These are phyloP conservation scores for Marmota flaviventris DNA, from an alignment of 2,113 vertebrate genomes.

Conservation along the genomic window DNA sequence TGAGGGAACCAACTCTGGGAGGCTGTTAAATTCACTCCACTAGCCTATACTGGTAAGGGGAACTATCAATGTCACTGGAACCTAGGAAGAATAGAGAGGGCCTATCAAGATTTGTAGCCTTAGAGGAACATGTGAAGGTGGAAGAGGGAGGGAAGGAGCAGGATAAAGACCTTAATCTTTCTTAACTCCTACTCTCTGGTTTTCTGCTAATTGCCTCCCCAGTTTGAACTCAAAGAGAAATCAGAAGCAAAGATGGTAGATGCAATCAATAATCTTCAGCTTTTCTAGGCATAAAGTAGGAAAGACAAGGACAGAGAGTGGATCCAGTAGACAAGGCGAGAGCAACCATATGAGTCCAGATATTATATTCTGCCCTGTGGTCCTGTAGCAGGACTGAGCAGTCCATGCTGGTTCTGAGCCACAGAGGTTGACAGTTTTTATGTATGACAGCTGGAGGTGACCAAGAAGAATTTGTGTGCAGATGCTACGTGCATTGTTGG, in stretches of 20 bases:
- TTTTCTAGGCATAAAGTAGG: background rate
- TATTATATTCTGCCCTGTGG: background rate
- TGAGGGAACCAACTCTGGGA: background rate
- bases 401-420: background rate
- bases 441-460: background rate
- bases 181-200: background rate
- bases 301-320: background rate
- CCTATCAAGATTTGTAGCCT: background rate
- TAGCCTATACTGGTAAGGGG: background rate
- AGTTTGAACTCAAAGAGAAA: background rate
- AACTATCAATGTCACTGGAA: background rate
- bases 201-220: background rate
- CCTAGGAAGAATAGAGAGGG: background rate
- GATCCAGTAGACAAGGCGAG: background rate
- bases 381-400: background rate
- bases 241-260: background rate
- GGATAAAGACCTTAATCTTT: background rate
- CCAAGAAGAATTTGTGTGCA: constrained; percentile 28
- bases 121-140: background rate
- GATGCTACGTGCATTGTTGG: background rate
- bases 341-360: background rate
- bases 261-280: background rate
- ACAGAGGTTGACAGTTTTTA: background rate
- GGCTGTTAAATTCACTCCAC: background rate
- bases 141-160: background rate